Evolutionary conservation across 2,113 vertebrate genomes (phyloP).

Genomic region (Oenanthe melanoleuca): DNA sequence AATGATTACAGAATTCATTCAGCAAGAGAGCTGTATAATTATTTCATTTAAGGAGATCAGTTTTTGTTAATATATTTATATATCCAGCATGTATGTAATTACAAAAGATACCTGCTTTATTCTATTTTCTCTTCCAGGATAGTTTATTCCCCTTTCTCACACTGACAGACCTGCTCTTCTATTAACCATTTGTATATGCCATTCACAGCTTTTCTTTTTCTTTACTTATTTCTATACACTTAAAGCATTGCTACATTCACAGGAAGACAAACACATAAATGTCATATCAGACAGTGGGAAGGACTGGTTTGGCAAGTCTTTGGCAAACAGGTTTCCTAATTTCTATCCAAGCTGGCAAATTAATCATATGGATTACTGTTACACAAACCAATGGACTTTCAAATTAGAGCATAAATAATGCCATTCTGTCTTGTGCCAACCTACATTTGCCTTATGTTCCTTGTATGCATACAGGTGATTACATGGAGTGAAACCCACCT

Average conservation of each 20-base stretch:
- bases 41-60: neutral
- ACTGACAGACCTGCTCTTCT: neutral
- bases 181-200: neutral
- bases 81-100: neutral
- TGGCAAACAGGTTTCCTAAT: conserved; percentile 31
- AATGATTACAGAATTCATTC: neutral
- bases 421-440: neutral
- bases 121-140: neutral
- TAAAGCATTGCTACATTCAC: neutral
- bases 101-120: neutral
- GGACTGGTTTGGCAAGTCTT: conserved; percentile 47
- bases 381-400: neutral
- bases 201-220: neutral
- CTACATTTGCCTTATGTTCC: neutral
- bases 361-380: conserved; percentile 17
- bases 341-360: neutral
- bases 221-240: neutral
- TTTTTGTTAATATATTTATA: neutral
- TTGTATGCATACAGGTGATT: neutral
- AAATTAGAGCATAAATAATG: neutral
- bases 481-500: accelerated
- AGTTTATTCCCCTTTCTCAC: neutral
- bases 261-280: neutral
- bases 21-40: neutral
- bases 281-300: neutral